Percentiles rank a stretch among this genome's conserved stretches.
Conservation (phyloP, 2,113 vertebrate species). For the Triplophysa rosa region DNA sequence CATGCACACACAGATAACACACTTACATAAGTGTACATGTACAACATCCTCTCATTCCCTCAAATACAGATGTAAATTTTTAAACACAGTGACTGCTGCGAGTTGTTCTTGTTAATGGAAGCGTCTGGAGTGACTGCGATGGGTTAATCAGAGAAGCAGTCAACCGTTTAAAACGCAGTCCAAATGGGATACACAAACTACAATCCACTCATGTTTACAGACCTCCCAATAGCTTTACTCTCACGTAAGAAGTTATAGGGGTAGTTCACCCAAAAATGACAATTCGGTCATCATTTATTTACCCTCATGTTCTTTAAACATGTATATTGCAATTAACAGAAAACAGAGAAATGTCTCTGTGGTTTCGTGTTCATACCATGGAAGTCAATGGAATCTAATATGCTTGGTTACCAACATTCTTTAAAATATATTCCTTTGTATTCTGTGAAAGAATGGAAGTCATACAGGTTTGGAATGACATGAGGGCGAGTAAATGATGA, state of each 20-base stretch:
- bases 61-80: conserved; percentile 33
- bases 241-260: not conserved
- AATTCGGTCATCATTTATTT: too few species aligned
- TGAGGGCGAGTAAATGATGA: too few species aligned
- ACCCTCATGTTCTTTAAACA: too few species aligned
- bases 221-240: not conserved
- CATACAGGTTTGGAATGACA: too few species aligned
- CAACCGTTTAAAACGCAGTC: conserved; percentile 5
- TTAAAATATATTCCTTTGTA: too few species aligned
- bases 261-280: too few species aligned
- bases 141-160: not conserved
- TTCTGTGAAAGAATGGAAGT: too few species aligned
- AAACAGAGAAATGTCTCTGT: too few species aligned
- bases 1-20: conserved; percentile 45
- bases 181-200: not conserved
- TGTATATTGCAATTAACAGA: too few species aligned
- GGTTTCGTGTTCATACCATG: too few species aligned
- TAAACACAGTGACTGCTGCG: not conserved
- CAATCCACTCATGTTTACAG: not conserved
- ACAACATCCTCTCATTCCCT: conserved; percentile 25
- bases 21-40: conserved; percentile 44
- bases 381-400: too few species aligned
- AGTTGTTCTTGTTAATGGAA: conserved; percentile 21
- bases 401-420: too few species aligned
- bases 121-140: not conserved